Evolutionary conservation across 2,113 vertebrate species (phyloP).

Genomic region (Suricata suricatta): DNA sequence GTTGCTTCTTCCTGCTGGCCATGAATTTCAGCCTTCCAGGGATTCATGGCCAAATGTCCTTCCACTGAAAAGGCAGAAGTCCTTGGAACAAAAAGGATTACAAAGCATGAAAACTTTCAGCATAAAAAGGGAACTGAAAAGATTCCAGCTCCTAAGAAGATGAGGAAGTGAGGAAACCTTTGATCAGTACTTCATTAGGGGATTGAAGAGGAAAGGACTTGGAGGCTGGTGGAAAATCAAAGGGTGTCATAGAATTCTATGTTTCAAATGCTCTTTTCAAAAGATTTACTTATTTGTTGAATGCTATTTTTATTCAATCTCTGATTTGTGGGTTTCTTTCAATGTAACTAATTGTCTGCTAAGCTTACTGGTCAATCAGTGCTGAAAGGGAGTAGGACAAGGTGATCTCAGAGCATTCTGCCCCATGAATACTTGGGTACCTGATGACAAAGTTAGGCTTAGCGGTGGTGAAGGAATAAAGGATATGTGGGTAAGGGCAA

Average conservation of each 20-base stretch:
- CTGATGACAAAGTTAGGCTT: background rate
- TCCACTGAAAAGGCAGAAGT: background rate
- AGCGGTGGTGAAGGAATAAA: background rate
- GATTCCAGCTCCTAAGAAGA: background rate
- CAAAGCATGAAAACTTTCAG: background rate
- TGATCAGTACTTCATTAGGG: conserved; percentile 36
- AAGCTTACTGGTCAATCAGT: background rate
- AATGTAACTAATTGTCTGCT: background rate
- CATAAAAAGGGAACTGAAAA: conserved; percentile 24
- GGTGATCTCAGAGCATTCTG: background rate
- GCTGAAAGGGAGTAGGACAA: background rate
- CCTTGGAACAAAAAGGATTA: background rate
- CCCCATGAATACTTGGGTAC: too few relatives aligned
- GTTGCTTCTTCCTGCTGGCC: background rate
- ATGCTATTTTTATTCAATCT: background rate
- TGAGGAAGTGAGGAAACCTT: background rate
- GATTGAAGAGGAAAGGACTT: conserved; percentile 9
- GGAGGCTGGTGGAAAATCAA: background rate
- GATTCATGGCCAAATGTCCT: background rate
- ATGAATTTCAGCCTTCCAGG: background rate
- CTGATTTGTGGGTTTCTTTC: background rate
- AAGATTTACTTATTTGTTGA: background rate
- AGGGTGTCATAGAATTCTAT: background rate
- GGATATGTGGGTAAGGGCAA: background rate
- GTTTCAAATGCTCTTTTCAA: conserved; percentile 22